These are phyloP conservation scores for Podarcis muralis DNA, from an alignment of 2,113 vertebrate genomes.

Conservation along the genomic window DNA sequence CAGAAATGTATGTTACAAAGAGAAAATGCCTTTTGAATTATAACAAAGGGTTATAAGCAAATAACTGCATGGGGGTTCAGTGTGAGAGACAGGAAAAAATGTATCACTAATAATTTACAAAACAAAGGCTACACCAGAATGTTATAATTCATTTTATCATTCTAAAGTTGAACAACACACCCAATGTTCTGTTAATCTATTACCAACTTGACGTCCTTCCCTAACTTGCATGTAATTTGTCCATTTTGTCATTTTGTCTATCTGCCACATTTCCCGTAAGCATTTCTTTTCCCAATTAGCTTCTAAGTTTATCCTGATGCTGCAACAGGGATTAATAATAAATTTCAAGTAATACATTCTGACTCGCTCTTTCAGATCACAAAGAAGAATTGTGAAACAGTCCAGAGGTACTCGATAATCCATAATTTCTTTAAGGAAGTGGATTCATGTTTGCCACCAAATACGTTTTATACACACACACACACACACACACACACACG, in stretches of 20 bases:
- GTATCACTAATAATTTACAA: neutral
- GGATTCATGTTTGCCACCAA: neutral
- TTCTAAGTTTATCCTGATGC: neutral
- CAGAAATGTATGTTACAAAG: neutral
- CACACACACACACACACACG: no score
- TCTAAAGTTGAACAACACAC: neutral
- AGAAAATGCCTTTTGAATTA: neutral
- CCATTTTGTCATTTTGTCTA: neutral
- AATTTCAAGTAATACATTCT: neutral
- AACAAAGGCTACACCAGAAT: neutral
- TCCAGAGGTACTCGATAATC: neutral
- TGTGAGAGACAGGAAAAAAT: neutral
- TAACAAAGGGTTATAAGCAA: neutral
- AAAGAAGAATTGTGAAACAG: neutral
- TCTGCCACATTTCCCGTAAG: neutral
- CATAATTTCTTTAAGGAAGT: neutral
- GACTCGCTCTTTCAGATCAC: neutral
- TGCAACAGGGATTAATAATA: neutral
- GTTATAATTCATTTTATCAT: neutral
- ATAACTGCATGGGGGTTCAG: neutral
- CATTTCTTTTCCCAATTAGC: neutral
- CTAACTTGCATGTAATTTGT: neutral
- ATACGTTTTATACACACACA: no score
- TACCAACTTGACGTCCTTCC: neutral
- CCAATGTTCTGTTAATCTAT: neutral